Evolutionary conservation across 2,888 invertebrate genomes (phyloP).

Genomic region (Phragmatobia fuliginosa): DNA sequence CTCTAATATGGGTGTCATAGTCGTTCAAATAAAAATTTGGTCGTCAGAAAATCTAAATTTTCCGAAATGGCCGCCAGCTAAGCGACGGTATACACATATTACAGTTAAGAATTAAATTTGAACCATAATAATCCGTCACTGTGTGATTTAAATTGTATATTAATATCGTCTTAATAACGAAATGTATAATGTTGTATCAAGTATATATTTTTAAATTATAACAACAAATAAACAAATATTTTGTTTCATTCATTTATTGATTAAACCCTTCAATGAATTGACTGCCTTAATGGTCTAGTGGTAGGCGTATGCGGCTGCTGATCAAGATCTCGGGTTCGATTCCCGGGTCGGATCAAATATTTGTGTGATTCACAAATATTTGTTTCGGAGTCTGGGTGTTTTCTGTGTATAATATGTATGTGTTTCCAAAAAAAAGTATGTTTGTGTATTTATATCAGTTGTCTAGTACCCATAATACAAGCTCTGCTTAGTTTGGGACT

Average conservation of each 20-base stretch:
- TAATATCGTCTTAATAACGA: constrained; percentile 24
- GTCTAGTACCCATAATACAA: no score
- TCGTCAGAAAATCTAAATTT: constrained; percentile 10
- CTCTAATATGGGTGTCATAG: constrained; percentile 49
- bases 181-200: neutral
- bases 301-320: no score
- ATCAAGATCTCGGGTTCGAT: no score
- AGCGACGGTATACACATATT: constrained; percentile 45
- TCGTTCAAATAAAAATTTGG: constrained; percentile 34
- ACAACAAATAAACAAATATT: neutral
- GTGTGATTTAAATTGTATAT: constrained; percentile 29
- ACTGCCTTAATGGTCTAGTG: no score
- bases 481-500: no score
- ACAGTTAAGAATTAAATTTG: constrained; percentile 28
- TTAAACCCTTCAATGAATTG: neutral
- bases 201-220: neutral
- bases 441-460: no score
- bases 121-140: constrained; percentile 30
- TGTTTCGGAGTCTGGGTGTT: no score
- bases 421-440: no score
- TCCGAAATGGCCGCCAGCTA: constrained; percentile 29
- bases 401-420: no score
- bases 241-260: neutral
- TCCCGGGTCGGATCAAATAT: no score
- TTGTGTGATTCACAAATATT: no score